These are phyloP conservation scores for Ectobius pallidus DNA, from an alignment of 2,888 invertebrate genomes.

Conservation along the genomic window DNA sequence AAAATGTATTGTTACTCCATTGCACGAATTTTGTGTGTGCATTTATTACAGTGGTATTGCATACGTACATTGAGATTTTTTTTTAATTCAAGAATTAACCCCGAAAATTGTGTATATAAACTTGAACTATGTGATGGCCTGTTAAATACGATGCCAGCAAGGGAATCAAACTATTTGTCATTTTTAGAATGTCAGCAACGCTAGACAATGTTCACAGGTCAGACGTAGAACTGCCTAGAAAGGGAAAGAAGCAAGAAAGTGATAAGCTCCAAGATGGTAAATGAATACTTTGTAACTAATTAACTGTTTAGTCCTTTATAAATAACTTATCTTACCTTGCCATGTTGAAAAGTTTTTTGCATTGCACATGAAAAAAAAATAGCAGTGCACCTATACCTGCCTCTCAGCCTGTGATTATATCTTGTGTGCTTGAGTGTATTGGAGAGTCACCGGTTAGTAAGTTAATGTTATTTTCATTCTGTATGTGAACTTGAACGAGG, in stretches of 20 bases:
- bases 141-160: slow-evolving; percentile 1
- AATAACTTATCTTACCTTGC: slow-evolving; percentile 18
- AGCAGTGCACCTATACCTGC: background rate
- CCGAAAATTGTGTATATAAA: slow-evolving; percentile 4
- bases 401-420: slow-evolving; percentile 17
- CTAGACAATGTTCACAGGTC: background rate
- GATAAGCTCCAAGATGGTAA: background rate
- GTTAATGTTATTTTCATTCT: too few relatives aligned
- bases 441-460: too few relatives aligned
- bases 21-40: slow-evolving; percentile 24
- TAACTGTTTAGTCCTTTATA: slow-evolving; percentile 26
- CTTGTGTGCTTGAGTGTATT: too few relatives aligned
- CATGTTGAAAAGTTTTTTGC: slow-evolving; percentile 8
- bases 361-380: background rate
- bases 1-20: slow-evolving; percentile 16
- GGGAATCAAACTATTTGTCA: slow-evolving; percentile 9
- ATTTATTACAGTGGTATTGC: slow-evolving; percentile 23
- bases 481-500: too few relatives aligned
- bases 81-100: slow-evolving; percentile 12
- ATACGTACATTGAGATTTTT: slow-evolving; percentile 16
- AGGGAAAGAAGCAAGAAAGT: background rate
- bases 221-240: background rate
- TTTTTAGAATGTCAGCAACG: too few relatives aligned
- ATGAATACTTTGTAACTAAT: slow-evolving; percentile 17
- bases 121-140: background rate